These are phyloP conservation scores for Bacillus rossius DNA, from an alignment of 1,140 invertebrate species.

Conservation along the genomic window DNA sequence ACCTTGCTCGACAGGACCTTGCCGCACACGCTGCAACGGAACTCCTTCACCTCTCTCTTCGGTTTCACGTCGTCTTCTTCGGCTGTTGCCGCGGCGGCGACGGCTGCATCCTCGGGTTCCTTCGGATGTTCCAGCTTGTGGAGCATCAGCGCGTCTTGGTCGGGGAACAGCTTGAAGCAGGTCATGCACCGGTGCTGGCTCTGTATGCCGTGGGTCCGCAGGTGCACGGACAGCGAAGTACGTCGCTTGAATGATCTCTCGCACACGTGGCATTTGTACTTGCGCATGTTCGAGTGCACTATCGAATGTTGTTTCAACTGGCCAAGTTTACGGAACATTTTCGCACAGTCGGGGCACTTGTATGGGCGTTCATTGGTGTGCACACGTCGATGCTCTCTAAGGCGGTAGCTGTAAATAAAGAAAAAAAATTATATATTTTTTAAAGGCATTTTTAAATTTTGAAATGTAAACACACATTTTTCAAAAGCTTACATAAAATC, in stretches of 20 bases:
- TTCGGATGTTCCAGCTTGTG: no score
- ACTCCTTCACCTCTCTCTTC: neutral
- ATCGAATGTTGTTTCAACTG: constrained; percentile 37
- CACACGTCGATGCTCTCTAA: constrained; percentile 34
- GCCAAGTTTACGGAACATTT: constrained; percentile 40
- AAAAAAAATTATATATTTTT: constrained; percentile 7
- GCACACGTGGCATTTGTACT: constrained; percentile 49
- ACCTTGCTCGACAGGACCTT: neutral
- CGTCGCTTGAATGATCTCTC: constrained; percentile 45
- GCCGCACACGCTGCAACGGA: neutral
- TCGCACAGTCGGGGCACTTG: constrained; percentile 41
- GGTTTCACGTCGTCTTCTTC: no score
- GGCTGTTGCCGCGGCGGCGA: no score
- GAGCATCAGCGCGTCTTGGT: no score
- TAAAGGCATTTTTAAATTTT: no score
- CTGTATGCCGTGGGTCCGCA: constrained; percentile 29
- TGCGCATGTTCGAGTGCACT: constrained; percentile 47
- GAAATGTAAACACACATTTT: no score
- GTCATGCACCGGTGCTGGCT: no score
- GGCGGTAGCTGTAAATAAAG: constrained; percentile 35
- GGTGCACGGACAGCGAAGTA: constrained; percentile 38
- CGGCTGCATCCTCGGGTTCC: no score
- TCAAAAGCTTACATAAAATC: no score
- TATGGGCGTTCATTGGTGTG: constrained; percentile 42
- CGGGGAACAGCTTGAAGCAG: no score